Percentiles rank a stretch among this genome's conserved stretches.
These are phyloP conservation scores for Sericinus montela DNA, from an alignment of 2,888 invertebrate genomes.

Conservation along the genomic window DNA sequence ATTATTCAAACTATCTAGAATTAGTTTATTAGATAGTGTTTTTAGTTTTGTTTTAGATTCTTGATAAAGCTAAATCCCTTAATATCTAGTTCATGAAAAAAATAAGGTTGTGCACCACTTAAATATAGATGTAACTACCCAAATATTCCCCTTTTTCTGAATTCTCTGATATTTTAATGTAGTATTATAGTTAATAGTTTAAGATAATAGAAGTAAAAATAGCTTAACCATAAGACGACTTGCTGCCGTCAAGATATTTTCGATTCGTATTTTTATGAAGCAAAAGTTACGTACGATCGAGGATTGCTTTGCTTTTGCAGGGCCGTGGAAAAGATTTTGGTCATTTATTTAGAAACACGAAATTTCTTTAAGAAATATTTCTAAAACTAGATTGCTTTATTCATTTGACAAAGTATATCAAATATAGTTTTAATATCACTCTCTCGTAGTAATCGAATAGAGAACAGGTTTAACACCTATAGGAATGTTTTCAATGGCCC, in stretches of 20 bases:
- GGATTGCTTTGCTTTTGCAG: conserved; percentile 76
- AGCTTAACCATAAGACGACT: conserved; percentile 73
- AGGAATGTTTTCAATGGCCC: conserved; percentile 57
- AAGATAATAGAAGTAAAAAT: conserved; percentile 68
- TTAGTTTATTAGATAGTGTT: conserved; percentile 56
- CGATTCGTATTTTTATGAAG: conserved; percentile 79
- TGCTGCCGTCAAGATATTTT: conserved; percentile 75
- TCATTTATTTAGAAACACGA: conserved; percentile 24
- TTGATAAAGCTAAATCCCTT: conserved; percentile 69
- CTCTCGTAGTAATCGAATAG: conserved; percentile 2
- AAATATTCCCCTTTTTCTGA: conserved; percentile 76
- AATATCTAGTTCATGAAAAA: conserved; percentile 74
- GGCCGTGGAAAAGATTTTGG: conserved; percentile 55
- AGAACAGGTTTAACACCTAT: conserved; percentile 18
- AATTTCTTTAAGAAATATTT: neutral
- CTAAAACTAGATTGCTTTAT: neutral
- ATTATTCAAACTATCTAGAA: conserved; percentile 47
- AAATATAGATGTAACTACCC: conserved; percentile 69
- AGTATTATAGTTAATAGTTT: conserved; percentile 64
- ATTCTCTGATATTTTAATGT: conserved; percentile 78
- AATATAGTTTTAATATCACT: neutral
- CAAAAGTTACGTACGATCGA: conserved; percentile 74
- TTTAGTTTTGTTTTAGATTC: conserved; percentile 57
- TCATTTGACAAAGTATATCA: no score
- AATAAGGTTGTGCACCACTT: conserved; percentile 79